A percentile compares a stretch with the other conserved stretches of the same genome.
phyloP scores from a whole-genome alignment of 2,113 vertebrate genomes.

The Galemys pyrenaicus region DNA sequence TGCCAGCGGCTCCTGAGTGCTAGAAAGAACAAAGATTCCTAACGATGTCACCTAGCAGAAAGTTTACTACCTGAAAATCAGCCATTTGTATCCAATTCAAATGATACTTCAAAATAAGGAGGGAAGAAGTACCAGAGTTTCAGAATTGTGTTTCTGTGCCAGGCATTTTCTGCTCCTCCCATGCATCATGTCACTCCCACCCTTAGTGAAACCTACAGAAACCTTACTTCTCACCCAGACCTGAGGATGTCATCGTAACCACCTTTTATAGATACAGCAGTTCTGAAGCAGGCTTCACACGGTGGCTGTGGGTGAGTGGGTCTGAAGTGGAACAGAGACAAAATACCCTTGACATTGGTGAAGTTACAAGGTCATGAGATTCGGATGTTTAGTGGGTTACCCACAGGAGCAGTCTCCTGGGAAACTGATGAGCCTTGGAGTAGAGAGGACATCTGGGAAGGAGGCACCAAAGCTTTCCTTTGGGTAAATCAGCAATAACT shows the following conservation, averaged over 20 bases:
- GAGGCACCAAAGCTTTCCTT: background rate
- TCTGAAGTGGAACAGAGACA: background rate
- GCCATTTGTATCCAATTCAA: background rate
- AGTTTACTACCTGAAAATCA: background rate
- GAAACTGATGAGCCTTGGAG: background rate
- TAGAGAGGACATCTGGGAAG: background rate
- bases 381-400: background rate
- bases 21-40: background rate
- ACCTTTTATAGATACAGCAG: background rate
- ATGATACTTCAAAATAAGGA: background rate
- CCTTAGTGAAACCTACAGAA: background rate
- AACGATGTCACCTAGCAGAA: constrained; percentile 38
- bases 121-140: background rate
- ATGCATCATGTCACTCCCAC: background rate
- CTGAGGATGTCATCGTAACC: background rate
- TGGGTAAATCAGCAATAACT: background rate
- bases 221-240: background rate
- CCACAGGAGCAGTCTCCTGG: background rate
- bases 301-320: background rate
- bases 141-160: background rate
- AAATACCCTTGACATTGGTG: background rate
- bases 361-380: background rate
- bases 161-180: background rate
- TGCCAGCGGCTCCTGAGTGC: background rate
- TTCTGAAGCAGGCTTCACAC: background rate